Evolutionary conservation across 1,140 invertebrate species (phyloP).

Genomic region (Euura lappo): DNA sequence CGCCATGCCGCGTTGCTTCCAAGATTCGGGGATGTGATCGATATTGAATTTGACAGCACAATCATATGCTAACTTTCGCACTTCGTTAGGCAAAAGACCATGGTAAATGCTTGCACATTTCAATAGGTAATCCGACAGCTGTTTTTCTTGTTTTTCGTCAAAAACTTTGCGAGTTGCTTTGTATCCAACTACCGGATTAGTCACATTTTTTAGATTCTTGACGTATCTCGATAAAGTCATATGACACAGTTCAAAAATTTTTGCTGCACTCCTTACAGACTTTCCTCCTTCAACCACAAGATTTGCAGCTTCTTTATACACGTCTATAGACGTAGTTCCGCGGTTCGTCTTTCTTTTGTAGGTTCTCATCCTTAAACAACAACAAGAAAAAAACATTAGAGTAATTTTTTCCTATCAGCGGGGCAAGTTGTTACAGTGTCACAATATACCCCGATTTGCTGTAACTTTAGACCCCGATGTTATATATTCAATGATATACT

Average conservation of each 20-base stretch:
- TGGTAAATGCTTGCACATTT: slow-evolving; percentile 26
- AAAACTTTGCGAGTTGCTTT: slow-evolving; percentile 10
- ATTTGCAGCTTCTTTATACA: slow-evolving; percentile 3
- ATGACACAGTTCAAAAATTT: slow-evolving; percentile 14
- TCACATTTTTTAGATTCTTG: slow-evolving; percentile 13
- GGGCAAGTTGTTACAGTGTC: too few relatives aligned
- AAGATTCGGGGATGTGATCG: slow-evolving; percentile 29
- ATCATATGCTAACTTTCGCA: slow-evolving; percentile 31
- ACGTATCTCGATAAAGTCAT: slow-evolving; percentile 11
- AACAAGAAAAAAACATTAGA: too few relatives aligned
- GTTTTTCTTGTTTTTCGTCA: slow-evolving; percentile 11
- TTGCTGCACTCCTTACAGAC: slow-evolving; percentile 7
- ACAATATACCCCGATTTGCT: too few relatives aligned
- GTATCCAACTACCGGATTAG: slow-evolving; percentile 4
- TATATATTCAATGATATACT: too few relatives aligned
- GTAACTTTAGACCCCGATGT: too few relatives aligned
- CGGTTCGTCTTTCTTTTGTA: slow-evolving; percentile 16
- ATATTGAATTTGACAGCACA: slow-evolving; percentile 25
- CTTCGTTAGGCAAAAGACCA: slow-evolving; percentile 27
- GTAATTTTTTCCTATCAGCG: too few relatives aligned
- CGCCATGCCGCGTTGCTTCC: slow-evolving; percentile 29
- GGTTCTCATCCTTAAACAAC: too few relatives aligned
- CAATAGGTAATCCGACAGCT: slow-evolving; percentile 9
- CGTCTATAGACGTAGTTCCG: slow-evolving; percentile 8
- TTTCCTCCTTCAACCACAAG: slow-evolving; percentile 6